Evolutionary conservation across 2,113 vertebrate species (phyloP).

Genomic region (Lipophrys pholis): DNA sequence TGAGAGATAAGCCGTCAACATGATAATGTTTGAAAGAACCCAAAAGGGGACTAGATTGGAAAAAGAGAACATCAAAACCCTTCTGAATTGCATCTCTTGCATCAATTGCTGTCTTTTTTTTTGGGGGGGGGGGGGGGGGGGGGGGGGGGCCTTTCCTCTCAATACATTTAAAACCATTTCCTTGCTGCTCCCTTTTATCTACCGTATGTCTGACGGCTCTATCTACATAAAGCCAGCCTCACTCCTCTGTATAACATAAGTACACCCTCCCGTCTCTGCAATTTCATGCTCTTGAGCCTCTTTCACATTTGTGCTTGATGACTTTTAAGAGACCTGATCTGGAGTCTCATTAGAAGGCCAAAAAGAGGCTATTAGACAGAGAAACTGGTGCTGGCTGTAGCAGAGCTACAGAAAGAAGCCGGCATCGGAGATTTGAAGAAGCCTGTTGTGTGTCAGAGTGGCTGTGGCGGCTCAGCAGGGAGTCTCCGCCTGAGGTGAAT

Average conservation of each 20-base stretch:
- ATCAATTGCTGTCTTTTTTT: conserved; percentile 1
- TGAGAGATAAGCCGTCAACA: conserved; percentile 51
- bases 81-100: conserved; percentile 20
- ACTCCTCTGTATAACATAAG: conserved; percentile 61
- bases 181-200: not conserved
- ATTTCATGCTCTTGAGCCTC: conserved; percentile 76
- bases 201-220: not conserved
- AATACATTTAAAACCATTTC: not conserved
- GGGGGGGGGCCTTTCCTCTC: conserved; percentile 7
- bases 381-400: conserved; percentile 1
- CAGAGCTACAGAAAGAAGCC: conserved; percentile 16
- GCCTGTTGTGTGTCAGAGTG: conserved; percentile 38
- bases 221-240: conserved; percentile 26
- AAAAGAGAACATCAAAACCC: conserved; percentile 33
- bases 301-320: conserved; percentile 68
- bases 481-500: conserved; percentile 53
- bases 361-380: conserved; percentile 25
- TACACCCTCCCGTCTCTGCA: conserved; percentile 63
- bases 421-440: conserved; percentile 28
- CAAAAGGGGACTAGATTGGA: not conserved
- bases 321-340: conserved; percentile 65
- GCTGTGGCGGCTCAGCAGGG: conserved; percentile 56
- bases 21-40: conserved; percentile 28
- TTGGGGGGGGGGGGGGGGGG: too few species aligned
- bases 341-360: conserved; percentile 71